These are phyloP conservation scores for Jaculus jaculus DNA, from an alignment of 2,113 vertebrate genomes.

Conservation along the genomic window DNA sequence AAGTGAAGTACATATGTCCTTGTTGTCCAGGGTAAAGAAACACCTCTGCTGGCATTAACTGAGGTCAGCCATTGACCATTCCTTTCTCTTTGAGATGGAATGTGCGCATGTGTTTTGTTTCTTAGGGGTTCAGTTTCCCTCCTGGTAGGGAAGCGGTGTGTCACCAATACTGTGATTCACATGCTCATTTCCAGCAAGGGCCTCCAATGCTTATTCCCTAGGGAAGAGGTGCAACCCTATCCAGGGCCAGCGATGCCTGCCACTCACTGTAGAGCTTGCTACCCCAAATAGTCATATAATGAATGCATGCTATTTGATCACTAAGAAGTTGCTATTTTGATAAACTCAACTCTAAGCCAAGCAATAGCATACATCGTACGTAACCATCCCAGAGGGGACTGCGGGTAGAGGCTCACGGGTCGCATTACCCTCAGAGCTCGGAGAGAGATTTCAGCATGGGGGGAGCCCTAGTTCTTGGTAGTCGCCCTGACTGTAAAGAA, in stretches of 20 bases:
- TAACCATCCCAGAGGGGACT: background rate
- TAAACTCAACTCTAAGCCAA: background rate
- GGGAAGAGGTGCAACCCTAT: constrained; percentile 5
- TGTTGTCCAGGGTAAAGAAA: background rate
- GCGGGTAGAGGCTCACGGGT: background rate
- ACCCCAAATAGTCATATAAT: background rate
- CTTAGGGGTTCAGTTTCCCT: background rate
- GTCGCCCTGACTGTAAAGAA: background rate
- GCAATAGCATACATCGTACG: background rate
- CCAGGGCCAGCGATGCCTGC: background rate
- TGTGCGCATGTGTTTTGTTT: constrained; percentile 48
- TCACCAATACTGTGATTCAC: background rate
- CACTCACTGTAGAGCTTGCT: background rate
- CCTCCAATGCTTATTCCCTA: background rate
- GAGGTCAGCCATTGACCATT: background rate
- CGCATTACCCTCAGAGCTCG: background rate
- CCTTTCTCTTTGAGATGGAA: constrained; percentile 30
- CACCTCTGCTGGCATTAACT: background rate
- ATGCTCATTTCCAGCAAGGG: constrained; percentile 29
- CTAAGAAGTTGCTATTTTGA: constrained; percentile 20
- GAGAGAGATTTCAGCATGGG: background rate
- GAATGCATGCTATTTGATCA: background rate
- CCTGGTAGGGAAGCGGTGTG: constrained; percentile 29
- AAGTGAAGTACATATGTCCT: background rate
- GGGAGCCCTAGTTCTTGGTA: background rate